Conservation (phyloP, 2,797 vertebrate genomes). For the Eulemur coronatus region DNA sequence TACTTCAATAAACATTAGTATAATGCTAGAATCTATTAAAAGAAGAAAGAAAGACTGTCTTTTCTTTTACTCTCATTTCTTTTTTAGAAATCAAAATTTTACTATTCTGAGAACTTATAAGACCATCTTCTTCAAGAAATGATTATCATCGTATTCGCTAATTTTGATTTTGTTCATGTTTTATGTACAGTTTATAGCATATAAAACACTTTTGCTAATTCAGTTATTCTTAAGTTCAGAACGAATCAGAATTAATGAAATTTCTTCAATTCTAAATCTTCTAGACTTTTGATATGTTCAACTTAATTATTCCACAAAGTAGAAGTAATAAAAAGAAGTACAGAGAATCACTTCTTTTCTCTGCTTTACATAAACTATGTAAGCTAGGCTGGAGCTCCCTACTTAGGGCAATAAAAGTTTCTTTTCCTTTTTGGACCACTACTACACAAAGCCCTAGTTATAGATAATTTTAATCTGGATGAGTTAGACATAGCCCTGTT, state of each 20-base stretch:
- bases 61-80: constrained; percentile 22
- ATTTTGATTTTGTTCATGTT: not conserved
- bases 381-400: not conserved
- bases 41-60: not conserved
- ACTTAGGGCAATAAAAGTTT: not conserved
- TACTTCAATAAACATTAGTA: not conserved
- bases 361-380: not conserved
- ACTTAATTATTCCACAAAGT: not conserved
- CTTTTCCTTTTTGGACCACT: not conserved
- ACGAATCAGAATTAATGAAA: constrained; percentile 12
- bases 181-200: not conserved
- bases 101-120: not conserved
- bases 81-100: not conserved
- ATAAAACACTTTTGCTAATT: not conserved
- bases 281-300: not conserved
- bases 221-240: constrained; percentile 28
- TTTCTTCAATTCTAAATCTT: not conserved
- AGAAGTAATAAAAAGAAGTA: not conserved
- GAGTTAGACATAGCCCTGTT: not conserved
- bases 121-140: not conserved
- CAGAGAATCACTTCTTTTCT: not conserved
- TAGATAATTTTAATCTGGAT: not conserved
- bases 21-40: not conserved
- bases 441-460: not conserved
- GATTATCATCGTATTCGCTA: not conserved